Base-by-base conservation (phyloP, 2,113 vertebrate species). In the Aplodontia rufa region DNA sequence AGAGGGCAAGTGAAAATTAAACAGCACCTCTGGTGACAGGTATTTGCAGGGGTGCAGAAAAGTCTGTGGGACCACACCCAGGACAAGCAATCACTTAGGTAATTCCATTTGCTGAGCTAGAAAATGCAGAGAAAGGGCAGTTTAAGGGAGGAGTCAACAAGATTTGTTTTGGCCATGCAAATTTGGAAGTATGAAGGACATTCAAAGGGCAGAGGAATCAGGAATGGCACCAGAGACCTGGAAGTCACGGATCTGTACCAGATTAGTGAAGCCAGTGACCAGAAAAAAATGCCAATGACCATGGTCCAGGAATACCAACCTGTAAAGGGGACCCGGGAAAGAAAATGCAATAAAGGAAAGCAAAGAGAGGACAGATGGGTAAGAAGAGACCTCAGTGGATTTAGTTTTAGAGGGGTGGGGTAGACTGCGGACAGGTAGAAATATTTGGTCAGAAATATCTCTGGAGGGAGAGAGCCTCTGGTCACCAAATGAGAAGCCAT, bases 341-440 rank as follows among this genome's bases (percentile, higher is more conserved):
- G 35, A 8, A 40, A 58, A 51, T 45, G 49, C 55, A 79, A n/a
- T 22, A 13, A 37, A 68, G n/a, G 35, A 82, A 64, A 66, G 47
- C 47, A 60, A 68, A 72, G 58, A 42, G 9, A 0, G 3, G 26
- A 16, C 17, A 62, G 10, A 32, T 82, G 47, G 62, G 3, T 72
- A 20, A 58, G 45, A 87, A 95, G 74, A 69, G 26, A 78, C 1
- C 4, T 8, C 26, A 49, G 45, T 53, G 37, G 40, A 5, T 82
- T 85, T 60, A 28, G 10, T 49, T 86, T 37, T 75, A 49, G 55
- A 69, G n/a, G 1, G 9, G 13, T 55, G 14, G 6, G 32, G 9
- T 22, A 8, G 5, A 5, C 8, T 1, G 2, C 7, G 17, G 19
- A 1, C 2, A 1, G 16, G 49, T 28, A 55, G 79, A 89, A 69